Percentiles rank a stretch among this genome's conserved stretches.
Evolutionary conservation across 2,797 vertebrate species (phyloP).

Genomic region (Petrocephalus sullivani): DNA sequence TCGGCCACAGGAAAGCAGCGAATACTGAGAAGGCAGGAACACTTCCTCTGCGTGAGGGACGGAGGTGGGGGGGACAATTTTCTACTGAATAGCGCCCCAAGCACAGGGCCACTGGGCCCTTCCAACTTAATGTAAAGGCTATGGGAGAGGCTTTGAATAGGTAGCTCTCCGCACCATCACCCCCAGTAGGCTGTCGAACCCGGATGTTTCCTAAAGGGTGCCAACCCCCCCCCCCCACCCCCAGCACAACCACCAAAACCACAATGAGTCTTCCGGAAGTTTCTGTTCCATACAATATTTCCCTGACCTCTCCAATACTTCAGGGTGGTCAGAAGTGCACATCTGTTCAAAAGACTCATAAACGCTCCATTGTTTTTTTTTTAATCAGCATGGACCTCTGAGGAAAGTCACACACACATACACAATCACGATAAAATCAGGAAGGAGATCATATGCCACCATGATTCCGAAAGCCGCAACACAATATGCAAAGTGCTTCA

Average conservation of each 20-base stretch:
- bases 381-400: not conserved
- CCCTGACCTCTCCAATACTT: not conserved
- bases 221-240: not conserved
- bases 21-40: slow-evolving; percentile 16
- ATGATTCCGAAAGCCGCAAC: not conserved
- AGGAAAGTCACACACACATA: not conserved
- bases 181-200: not conserved
- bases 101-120: not conserved
- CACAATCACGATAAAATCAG: not conserved
- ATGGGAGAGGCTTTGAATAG: slow-evolving; percentile 16
- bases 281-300: not conserved
- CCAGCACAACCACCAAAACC: not conserved
- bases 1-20: not conserved
- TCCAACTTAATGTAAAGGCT: slow-evolving; percentile 16
- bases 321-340: not conserved
- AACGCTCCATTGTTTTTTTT: not conserved
- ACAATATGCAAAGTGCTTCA: not conserved
- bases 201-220: not conserved
- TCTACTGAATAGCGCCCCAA: not conserved
- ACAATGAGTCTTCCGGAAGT: not conserved
- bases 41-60: slow-evolving; percentile 16
- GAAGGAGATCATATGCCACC: not conserved
- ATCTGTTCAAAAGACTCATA: not conserved
- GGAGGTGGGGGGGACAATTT: slow-evolving; percentile 6
- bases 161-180: slow-evolving; percentile 10